Percentiles rank a stretch among this genome's conserved stretches.
Conservation (phyloP, 2,888 invertebrate species). For the Xestia c-nigrum region DNA sequence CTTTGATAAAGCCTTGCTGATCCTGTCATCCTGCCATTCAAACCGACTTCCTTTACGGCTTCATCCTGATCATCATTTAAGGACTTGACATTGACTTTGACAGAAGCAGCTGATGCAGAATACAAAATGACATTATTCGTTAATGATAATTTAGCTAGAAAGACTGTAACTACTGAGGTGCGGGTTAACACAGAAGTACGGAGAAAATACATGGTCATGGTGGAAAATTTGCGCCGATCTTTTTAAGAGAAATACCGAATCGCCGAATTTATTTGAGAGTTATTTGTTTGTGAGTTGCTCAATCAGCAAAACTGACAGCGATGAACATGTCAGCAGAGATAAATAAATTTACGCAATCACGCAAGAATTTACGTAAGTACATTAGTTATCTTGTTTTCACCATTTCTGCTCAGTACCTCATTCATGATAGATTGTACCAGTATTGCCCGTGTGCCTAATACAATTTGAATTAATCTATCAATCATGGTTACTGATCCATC, state of each 20-base stretch:
- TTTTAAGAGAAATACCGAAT: neutral
- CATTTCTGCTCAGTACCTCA: neutral
- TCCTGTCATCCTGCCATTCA: conserved; percentile 37
- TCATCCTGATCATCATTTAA: conserved; percentile 44
- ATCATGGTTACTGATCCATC: conserved; percentile 53
- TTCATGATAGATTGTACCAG: conserved; percentile 3
- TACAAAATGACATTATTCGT: conserved; percentile 18
- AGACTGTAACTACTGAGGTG: neutral
- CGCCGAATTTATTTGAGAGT: neutral
- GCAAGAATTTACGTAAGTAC: neutral
- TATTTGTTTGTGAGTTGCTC: neutral
- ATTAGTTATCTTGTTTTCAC: neutral
- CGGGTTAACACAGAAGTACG: neutral
- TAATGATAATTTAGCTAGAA: neutral
- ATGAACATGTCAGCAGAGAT: neutral
- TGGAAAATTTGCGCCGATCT: neutral
- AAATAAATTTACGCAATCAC: neutral
- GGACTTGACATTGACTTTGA: conserved; percentile 48
- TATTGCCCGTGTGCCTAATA: conserved; percentile 13
- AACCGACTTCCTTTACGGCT: conserved; percentile 30
- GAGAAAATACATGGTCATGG: neutral
- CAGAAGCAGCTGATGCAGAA: conserved; percentile 18
- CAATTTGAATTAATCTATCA: conserved; percentile 52
- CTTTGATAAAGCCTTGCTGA: neutral
- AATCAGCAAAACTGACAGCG: neutral